These are phyloP conservation scores for Vulpes vulpes DNA, from an alignment of 2,113 vertebrate genomes.

Conservation along the genomic window DNA sequence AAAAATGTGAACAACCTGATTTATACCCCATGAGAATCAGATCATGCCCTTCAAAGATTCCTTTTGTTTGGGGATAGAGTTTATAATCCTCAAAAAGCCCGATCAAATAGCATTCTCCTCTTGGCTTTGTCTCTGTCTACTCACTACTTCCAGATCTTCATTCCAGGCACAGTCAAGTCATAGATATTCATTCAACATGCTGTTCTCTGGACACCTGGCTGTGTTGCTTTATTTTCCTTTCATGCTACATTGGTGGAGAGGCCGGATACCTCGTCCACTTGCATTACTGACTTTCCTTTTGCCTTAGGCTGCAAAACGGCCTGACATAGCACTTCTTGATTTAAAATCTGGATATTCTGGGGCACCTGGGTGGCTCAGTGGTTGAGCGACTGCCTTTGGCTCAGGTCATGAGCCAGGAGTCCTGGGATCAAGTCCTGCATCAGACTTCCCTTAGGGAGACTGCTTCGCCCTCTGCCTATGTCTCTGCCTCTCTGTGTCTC, in stretches of 20 bases:
- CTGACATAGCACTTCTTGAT: not conserved
- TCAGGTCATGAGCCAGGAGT: too few species aligned
- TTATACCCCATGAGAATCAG: not conserved
- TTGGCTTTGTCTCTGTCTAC: fast-evolving
- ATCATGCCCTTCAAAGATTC: not conserved
- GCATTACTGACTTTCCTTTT: not conserved
- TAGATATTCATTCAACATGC: fast-evolving
- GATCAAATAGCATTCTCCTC: not conserved
- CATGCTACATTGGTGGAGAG: fast-evolving
- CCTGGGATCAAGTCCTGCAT: too few species aligned
- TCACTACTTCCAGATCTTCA: fast-evolving
- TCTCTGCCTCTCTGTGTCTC: too few species aligned
- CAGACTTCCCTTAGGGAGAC: too few species aligned
- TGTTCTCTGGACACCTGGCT: fast-evolving
- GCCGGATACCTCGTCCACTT: fast-evolving
- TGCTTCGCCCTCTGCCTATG: too few species aligned
- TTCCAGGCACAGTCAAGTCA: not conserved
- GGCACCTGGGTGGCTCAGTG: too few species aligned
- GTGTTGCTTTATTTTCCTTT: not conserved
- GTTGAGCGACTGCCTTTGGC: too few species aligned
- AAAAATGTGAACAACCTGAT: not conserved
- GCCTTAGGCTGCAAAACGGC: not conserved
- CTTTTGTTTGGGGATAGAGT: slow-evolving; percentile 33
- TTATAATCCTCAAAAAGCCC: not conserved
- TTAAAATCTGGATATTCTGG: not conserved